Base-by-base conservation (phyloP, 2,888 invertebrate species). In the Drosophila formosana region DNA sequence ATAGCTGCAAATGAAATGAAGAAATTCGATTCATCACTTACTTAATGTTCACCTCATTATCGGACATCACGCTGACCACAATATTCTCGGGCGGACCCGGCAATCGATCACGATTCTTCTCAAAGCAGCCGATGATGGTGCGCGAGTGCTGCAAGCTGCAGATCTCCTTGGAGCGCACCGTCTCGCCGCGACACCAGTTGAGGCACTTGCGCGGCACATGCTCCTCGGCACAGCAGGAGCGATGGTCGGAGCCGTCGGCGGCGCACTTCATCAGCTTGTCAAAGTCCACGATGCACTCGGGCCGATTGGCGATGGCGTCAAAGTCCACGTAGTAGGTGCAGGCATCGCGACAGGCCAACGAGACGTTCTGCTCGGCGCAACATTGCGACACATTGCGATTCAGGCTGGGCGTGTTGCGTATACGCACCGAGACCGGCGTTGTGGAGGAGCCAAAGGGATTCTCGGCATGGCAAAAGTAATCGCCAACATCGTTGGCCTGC, bases 181-280 rank as follows among this genome's bases (percentile, higher is more conserved):
- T 93, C 64, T 96, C 96, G 0, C 97, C 97, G 37, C 96, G 94
- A 90, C 97, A 97, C 94, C 97, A 96, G 89, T 97, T 96, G 75
- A 97, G 93, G 90, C 97, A 97, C 78, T 95, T 94, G 37, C 96
- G 94, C 0, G 97, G 96, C 1, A 97, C 97, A 49, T 96, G 95
- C 92, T 95, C 95, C 23, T 95, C 95, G 0, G 96, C 95, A 91
- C 97, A 97, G 90, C 97, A 97, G 71, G 95, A 95, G 46, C 97
- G 94, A 92, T 97, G 97, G 91, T 97, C 97, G 64, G 95, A 95
- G 5, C 95, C 95, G 81, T 96, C 96, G 1, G 97, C 96, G 0
- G 97, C 97, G 88, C 97, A 97, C 88, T 95, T 95, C 96, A 97
- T 96, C 55, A 97, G 93, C 88, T 97, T 97, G 90, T 96, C 96